phyloP scores from a whole-genome alignment of 2,113 vertebrate species.

The Epinephelus lanceolatus region DNA sequence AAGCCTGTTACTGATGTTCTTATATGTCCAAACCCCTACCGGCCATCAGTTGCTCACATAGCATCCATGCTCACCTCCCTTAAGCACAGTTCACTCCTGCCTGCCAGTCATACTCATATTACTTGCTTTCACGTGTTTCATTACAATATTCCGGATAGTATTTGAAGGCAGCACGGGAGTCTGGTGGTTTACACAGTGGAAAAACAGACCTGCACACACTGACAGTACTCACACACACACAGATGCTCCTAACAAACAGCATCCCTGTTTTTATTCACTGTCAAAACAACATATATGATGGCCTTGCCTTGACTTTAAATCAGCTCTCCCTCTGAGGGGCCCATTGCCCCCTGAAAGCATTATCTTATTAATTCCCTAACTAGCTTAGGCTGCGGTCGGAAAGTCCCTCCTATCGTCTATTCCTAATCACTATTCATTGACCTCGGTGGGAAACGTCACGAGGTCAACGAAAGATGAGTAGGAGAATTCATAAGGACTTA shows the following conservation, averaged over 20 bases:
- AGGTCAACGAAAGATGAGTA: too few relatives aligned
- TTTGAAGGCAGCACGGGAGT: conserved; percentile 17
- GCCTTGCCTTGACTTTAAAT: neutral
- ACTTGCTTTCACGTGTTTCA: neutral
- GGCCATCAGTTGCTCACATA: neutral
- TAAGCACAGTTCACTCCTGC: too few relatives aligned
- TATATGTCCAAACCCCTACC: neutral
- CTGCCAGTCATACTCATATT: neutral
- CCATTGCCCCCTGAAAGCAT: conserved; percentile 29
- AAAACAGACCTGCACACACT: conserved; percentile 2
- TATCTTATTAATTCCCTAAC: conserved; percentile 51
- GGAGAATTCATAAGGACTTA: too few relatives aligned
- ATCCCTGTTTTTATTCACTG: neutral
- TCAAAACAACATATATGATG: neutral
- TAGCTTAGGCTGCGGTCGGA: neutral
- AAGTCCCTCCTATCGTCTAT: too few relatives aligned
- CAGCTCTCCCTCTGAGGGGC: conserved; percentile 22
- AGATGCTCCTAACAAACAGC: conserved; percentile 3
- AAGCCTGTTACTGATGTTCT: neutral
- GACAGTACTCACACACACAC: neutral
- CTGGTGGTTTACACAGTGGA: conserved; percentile 33
- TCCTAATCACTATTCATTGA: too few relatives aligned
- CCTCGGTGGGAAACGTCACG: too few relatives aligned
- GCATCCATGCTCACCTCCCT: neutral
- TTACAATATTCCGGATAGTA: neutral